phyloP scores from a whole-genome alignment of 2,888 invertebrate species.

The Meandrusa payeni region DNA sequence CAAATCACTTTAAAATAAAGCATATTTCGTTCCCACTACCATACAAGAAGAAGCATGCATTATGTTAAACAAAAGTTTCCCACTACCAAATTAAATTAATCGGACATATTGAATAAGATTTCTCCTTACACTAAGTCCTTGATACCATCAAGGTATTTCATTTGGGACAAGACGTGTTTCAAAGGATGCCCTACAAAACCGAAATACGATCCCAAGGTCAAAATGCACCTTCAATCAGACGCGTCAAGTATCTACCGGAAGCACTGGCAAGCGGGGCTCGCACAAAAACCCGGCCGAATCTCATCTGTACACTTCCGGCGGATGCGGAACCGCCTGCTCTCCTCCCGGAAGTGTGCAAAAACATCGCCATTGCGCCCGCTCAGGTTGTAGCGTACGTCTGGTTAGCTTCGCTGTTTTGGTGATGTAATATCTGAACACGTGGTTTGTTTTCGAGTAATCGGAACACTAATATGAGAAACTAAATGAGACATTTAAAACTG shows the following conservation, averaged over 20 bases:
- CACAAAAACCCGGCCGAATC: constrained; percentile 59
- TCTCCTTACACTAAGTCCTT: constrained; percentile 21
- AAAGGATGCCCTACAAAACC: constrained; percentile 38
- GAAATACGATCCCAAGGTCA: constrained; percentile 68
- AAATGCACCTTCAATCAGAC: constrained; percentile 63
- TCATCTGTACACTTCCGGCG: constrained; percentile 68
- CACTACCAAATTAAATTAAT: constrained; percentile 23
- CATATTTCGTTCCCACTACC: background rate
- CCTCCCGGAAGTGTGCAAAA: constrained; percentile 49
- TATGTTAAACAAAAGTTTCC: constrained; percentile 21
- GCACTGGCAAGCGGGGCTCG: constrained; percentile 52
- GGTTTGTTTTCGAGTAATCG: constrained; percentile 16
- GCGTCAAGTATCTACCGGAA: constrained; percentile 49
- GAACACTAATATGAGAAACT: constrained; percentile 5
- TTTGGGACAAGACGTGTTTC: constrained; percentile 32
- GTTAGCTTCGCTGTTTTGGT: constrained; percentile 25
- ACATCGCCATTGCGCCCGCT: constrained; percentile 44
- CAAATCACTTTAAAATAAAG: constrained; percentile 3
- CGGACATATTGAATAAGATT: constrained; percentile 17
- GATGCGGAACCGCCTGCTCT: constrained; percentile 68
- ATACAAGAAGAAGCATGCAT: background rate
- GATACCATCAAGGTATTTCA: constrained; percentile 36
- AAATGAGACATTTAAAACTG: no score
- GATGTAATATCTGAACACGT: constrained; percentile 27
- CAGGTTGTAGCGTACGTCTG: constrained; percentile 45